A percentile compares a stretch with the other conserved stretches of the same genome.
Conservation (phyloP, 53 echinoderm and acorn worm species). For the Antedon mediterranea region DNA sequence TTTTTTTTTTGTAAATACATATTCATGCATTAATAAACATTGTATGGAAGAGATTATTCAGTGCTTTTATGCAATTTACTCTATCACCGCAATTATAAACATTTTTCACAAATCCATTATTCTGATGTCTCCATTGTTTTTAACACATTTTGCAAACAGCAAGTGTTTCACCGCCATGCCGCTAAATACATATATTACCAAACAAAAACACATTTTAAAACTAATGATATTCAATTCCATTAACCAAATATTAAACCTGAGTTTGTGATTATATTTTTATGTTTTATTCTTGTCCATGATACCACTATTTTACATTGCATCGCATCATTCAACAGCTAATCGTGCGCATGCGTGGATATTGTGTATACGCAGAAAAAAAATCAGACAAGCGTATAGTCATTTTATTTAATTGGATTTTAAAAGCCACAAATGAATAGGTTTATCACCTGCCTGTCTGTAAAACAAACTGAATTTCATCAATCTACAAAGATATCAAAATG, state of each 20-base stretch:
- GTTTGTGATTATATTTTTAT: not conserved
- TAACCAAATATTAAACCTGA: not conserved
- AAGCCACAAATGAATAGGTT: not conserved
- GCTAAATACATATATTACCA: not conserved
- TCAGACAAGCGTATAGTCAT: not conserved
- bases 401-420: constrained; percentile 1
- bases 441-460: not conserved
- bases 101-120: not conserved
- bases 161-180: not conserved
- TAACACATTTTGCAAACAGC: not conserved
- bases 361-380: not conserved
- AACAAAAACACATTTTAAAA: not conserved
- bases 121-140: not conserved
- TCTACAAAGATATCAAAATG: not conserved
- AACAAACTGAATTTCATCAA: not conserved
- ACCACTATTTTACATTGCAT: too few species aligned
- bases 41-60: not conserved
- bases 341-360: too few species aligned
- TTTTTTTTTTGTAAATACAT: not conserved
- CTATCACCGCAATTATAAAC: not conserved
- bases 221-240: not conserved
- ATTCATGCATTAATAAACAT: not conserved
- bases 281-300: not conserved
- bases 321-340: too few species aligned
- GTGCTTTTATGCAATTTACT: not conserved